These are phyloP conservation scores for Harmothoe impar DNA, from an alignment of 2,888 invertebrate species.

Conservation along the genomic window DNA sequence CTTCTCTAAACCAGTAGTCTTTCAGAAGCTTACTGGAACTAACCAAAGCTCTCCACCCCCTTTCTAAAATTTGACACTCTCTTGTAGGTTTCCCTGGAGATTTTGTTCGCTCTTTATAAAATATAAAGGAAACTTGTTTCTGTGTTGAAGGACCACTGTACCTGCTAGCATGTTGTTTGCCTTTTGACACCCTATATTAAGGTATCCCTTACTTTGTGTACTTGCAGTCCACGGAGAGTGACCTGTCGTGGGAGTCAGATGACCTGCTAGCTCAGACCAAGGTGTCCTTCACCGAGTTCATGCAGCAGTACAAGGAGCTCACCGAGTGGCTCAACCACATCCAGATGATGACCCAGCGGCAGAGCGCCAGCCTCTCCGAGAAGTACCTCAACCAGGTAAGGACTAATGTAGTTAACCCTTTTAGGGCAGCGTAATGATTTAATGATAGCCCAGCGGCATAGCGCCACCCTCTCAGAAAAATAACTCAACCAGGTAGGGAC, in stretches of 20 bases:
- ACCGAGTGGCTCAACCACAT: constrained; percentile 92
- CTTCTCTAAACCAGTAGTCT: no score
- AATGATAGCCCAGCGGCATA: constrained; percentile 81
- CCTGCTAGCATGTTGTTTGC: background rate
- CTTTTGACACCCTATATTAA: background rate
- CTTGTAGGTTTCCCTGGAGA: no score
- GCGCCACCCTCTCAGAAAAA: constrained; percentile 79
- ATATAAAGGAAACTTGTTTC: background rate
- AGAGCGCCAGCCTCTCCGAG: constrained; percentile 78
- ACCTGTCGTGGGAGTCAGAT: constrained; percentile 86
- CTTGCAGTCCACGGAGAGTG: constrained; percentile 83
- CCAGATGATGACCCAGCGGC: constrained; percentile 85
- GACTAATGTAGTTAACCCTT: no score
- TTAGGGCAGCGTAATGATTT: no score
- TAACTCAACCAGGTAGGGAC: constrained; percentile 81
- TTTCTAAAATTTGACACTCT: no score
- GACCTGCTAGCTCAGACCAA: constrained; percentile 87
- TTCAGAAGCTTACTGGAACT: no score
- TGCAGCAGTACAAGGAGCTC: constrained; percentile 91
- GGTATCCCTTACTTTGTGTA: background rate
- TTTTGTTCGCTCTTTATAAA: no score
- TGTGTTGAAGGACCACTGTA: background rate
- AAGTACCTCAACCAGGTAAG: constrained; percentile 82
- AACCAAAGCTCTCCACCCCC: no score
- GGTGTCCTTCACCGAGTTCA: constrained; percentile 91